Conservation (phyloP, 2,113 vertebrate genomes). For the Sterna hirundo region DNA sequence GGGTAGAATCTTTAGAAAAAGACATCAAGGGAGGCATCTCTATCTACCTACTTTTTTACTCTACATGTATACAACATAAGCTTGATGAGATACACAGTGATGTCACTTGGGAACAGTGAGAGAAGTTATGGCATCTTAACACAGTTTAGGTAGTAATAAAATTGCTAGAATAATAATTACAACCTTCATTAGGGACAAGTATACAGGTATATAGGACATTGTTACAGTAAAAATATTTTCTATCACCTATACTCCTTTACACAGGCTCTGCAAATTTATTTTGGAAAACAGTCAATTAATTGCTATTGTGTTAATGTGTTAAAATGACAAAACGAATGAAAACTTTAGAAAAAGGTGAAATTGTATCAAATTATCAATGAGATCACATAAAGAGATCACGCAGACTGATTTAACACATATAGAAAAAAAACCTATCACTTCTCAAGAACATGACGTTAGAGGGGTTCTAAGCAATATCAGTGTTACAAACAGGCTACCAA, state of each 20-base stretch:
- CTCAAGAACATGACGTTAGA: not conserved
- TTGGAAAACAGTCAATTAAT: not conserved
- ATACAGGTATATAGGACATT: not conserved
- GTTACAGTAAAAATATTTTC: not conserved
- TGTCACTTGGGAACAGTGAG: not conserved
- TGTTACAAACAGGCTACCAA: not conserved
- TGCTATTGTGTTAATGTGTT: not conserved
- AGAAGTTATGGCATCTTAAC: not conserved
- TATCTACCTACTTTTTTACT: not conserved
- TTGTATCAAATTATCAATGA: not conserved
- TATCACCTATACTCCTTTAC: not conserved
- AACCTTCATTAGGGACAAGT: not conserved
- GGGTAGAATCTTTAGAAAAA: not conserved
- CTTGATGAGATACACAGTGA: not conserved
- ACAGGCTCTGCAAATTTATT: not conserved
- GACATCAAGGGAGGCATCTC: not conserved
- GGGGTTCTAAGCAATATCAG: not conserved
- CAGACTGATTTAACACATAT: not conserved
- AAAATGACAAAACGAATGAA: not conserved
- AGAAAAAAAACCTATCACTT: not conserved
- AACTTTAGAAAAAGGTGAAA: not conserved
- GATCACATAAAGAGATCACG: not conserved
- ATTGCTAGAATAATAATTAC: not conserved
- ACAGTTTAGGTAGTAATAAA: not conserved
- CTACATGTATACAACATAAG: not conserved